A percentile compares a stretch with the other conserved stretches of the same genome.
phyloP scores from a whole-genome alignment of 1,140 invertebrate species.

The Meloidogyne floridensis region DNA sequence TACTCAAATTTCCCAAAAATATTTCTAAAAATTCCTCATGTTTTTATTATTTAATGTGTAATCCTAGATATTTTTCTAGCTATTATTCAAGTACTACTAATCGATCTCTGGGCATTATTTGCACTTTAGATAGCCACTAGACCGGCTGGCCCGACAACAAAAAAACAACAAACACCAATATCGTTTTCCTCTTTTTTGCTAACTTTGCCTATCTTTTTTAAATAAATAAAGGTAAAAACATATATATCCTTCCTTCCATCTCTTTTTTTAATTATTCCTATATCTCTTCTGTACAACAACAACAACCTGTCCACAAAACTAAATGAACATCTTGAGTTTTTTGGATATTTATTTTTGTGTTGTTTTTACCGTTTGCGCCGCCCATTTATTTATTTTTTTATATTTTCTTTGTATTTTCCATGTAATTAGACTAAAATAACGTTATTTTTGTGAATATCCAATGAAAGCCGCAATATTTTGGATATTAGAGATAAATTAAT shows the following conservation, averaged over 20 bases:
- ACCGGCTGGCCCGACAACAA: not conserved
- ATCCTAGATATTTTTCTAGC: not conserved
- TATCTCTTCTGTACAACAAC: not conserved
- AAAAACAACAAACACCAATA: not conserved
- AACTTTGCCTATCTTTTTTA: not conserved
- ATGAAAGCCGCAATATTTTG: too few species aligned
- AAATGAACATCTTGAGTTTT: conserved; percentile 2
- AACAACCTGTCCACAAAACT: not conserved
- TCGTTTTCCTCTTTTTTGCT: not conserved
- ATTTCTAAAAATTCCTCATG: not conserved
- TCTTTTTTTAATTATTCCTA: not conserved
- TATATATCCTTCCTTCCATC: not conserved
- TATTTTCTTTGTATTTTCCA: not conserved
- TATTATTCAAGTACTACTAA: not conserved
- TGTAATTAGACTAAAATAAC: conserved; percentile 7
- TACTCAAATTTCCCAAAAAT: not conserved
- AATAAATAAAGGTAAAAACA: not conserved
- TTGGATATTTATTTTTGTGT: not conserved
- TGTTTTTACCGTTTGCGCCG: conserved; percentile 1
- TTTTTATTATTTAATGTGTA: too few species aligned
- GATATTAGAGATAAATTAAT: too few species aligned
- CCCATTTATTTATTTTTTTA: not conserved
- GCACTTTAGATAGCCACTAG: not conserved
- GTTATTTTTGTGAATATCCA: not conserved
- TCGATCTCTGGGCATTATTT: not conserved